Evolutionary conservation across 2,888 invertebrate species (phyloP).

Genomic region (Pogonocherus hispidulus): DNA sequence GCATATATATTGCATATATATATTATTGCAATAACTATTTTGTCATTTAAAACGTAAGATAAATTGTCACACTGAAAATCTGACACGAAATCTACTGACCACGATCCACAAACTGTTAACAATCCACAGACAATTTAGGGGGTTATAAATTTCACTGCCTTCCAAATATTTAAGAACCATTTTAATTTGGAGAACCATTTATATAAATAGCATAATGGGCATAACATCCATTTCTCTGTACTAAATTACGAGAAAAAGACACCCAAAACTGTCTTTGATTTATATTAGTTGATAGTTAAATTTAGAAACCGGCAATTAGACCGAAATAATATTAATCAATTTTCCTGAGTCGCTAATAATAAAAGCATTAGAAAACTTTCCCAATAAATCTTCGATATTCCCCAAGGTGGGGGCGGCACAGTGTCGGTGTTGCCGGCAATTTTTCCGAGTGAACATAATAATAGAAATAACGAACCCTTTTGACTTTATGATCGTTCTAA

Average conservation of each 20-base stretch:
- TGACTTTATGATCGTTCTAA: constrained; percentile 60
- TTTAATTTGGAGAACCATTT: neutral
- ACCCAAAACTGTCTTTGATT: constrained; percentile 2
- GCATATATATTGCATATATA: too few species aligned
- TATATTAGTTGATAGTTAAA: constrained; percentile 13
- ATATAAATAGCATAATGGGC: constrained; percentile 1
- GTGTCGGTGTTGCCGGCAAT: constrained; percentile 28
- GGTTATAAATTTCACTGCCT: too few species aligned
- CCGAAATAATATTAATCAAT: constrained; percentile 28
- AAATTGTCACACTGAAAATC: too few species aligned
- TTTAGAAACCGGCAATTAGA: constrained; percentile 10
- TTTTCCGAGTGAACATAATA: constrained; percentile 38
- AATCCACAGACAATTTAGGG: too few species aligned
- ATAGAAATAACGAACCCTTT: constrained; percentile 58
- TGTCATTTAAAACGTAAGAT: too few species aligned
- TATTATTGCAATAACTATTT: too few species aligned
- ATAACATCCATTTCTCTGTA: neutral
- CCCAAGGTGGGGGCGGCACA: constrained; percentile 21
- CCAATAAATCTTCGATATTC: constrained; percentile 35
- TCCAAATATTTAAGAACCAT: constrained; percentile 1
- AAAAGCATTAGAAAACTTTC: constrained; percentile 30
- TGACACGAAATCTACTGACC: too few species aligned
- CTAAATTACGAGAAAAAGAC: constrained; percentile 1
- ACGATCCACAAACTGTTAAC: too few species aligned
- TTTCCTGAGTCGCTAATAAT: constrained; percentile 13